Evolutionary conservation across 2,888 invertebrate genomes (phyloP), one percentile per base, ranked within the genome.

Genomic region (Heterodera filipjevi): DNA sequence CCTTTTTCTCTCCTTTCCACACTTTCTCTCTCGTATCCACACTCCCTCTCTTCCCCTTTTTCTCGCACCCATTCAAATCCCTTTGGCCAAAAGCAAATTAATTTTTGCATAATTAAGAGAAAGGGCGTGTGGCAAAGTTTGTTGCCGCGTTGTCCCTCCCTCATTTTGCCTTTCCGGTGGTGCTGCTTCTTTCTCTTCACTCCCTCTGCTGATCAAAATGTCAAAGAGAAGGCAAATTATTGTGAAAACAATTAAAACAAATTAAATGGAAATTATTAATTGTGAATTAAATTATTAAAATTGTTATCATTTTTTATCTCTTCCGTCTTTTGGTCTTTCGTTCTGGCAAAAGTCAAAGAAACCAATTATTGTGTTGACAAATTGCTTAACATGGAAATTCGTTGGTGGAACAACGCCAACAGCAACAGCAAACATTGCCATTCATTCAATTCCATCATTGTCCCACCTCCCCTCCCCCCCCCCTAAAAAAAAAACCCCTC

Each of bases 21-120:
- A 19, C 16, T 49, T 19, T 49, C 8, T 49, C 16, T 16, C 49
- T 14, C 16, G 3, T 19, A 49, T 19, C 19, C 49, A 0, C 49
- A 8, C 49, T 14, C 49, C 49, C 49, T 44, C 44, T 12, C 44
- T 44, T 12, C 49, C 49, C 19, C 12, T 49, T 19, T 49, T 49
- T 49, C 39, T 39, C 39, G 8, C 39, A 39, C 39, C 49, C 49
- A 14, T 49, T 49, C 49, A 59, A n/a, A 59, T 59, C 59, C 27
- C 59, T 59, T 10, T n/a, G 59, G 3, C 59, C 5, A 27, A 49
- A 19, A 3, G n/a, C 59, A 59, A 59, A 59, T 59, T 59, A 59
- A 59, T 59, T 59, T 59, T 59, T 59, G 59, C 59, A 59, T 59
- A 59, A 59, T 59, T n/a, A 59, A 59, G 59, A 8, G 59, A 59